Evolutionary conservation across 1,140 invertebrate species (phyloP), one percentile per base, ranked within the genome.

Genomic region (Nylanderia fulva): DNA sequence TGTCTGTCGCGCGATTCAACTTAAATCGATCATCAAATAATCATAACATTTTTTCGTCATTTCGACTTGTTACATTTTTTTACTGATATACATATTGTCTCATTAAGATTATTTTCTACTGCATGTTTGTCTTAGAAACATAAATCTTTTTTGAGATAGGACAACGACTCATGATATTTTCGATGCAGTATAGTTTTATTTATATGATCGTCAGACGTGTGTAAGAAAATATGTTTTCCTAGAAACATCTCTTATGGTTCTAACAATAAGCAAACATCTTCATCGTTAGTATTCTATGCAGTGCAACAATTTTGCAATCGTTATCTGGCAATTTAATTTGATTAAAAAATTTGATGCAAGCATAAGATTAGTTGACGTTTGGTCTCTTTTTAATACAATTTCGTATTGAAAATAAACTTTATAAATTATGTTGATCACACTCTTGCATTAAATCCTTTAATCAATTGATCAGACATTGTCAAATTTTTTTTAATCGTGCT

Each of bases 91-190:
- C 7, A 24, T 60, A 27, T 21, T 33, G 6, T 63, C 60, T 63
- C 15, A 18, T 33, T 63, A 63, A 63, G 9, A 63, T 63, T 29
- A 63, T 63, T 63, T 63, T 63, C 36, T n/a, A 63, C 18, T 33
- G 29, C 18, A 42, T 54, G 48, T 48, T 72, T 21, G 69, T 72
- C 54, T 72, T 74, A 74, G 24, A 74, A 74, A 74, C 71, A 29
- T 72, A 74, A 74, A 52, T 74, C 13, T 13, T 52, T 74, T 56
- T 74, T 52, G 52, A 74, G 71, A 33, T 74, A 58, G 71, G 52
- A 72, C 39, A 18, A 27, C 42, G 68, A 72, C 21, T 74, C 52
- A 15, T 58, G 52, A 18, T 74, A 33, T 58, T 56, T 15, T 3
- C 8, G 52, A 7, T 36, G 29, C 48, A 29, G 21, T n/a, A 2